Base-by-base conservation (phyloP, 2,113 vertebrate species). In the Corydoras sp. region DNA sequence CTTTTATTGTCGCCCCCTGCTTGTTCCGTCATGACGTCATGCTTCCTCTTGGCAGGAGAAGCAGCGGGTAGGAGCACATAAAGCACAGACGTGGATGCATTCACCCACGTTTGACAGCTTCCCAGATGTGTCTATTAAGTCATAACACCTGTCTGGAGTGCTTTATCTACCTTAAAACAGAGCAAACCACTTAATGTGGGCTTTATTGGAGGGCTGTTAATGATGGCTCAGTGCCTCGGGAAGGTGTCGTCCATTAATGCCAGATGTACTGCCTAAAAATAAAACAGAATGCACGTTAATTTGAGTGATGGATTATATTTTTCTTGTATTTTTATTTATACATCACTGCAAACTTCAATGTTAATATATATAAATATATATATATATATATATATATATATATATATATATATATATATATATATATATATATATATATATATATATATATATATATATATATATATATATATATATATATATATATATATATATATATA, bases 1-100 rank as follows among this genome's bases (percentile, higher is more conserved):
- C 68, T 50, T 51, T 68, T 69, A 18, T 59, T 55, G 10, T 59
- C 31, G 13, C 62, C 30, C 55, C n/a, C 51, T 32, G 12, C 50
- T 50, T 58, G 14, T 63, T 35, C 61, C 31, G 24, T 31, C 5
- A 61, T 71, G 61, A 80, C 31, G 75, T 80, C 79, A 75, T 73
- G 68, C 65, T 73, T 75, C 69, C 53, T 73, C 59, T 77, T 75
- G 75, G 65, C 56, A 77, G 55, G 59, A 55, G 30, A 53, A 48
- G 51, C 5, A 55, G 64, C 12, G 12, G 51, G 15, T 72, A 62
- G 51, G 51, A 62, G 60, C 13, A 54, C 58, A 62, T 54, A 68
- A 65, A 72, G 31, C 66, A 50, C 64, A 56, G 56, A 50, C 50
- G 54, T 62, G 73, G 11, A 77, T 61, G 4, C 62, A 66, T 10